Evolutionary conservation across 2,888 invertebrate genomes (phyloP), one percentile per base, ranked within the genome.

Genomic region (Stenolophus ochropezus): DNA sequence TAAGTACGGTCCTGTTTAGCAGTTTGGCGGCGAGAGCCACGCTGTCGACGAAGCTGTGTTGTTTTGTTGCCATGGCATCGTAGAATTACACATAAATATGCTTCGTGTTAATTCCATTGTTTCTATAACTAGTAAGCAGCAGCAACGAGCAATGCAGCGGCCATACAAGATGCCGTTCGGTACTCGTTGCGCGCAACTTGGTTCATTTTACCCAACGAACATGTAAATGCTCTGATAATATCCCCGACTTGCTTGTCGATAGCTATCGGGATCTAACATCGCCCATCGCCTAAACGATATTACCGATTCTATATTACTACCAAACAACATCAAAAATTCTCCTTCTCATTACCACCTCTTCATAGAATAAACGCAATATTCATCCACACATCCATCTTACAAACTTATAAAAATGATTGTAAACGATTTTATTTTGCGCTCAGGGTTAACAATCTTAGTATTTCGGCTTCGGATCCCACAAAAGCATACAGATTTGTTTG

Each of bases 41-140:
- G 18, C 33, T 71, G 71, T 79, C 79, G 71, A 69, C 79, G 71
- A 51, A 53, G 27, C 33, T 33, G 65, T 53, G 53, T 79, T 79
- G 79, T 79, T 79, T 79, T 79, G 79, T 79, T 79, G 71, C 79
- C 27, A 79, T 79, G 16, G 69, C 71, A 79, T 84, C 84, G 83
- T 84, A 84, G 85, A 86, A 86, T 86, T 85, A 85, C 86, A 86
- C 85, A 86, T 86, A 86, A 86, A 86, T 85, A 85, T 84, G 85
- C 85, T 84, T 84, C 82, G 83, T 83, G 83, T 84, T 84, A 84
- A 85, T 85, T 85, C 86, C 85, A 85, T 85, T 86, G 85, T 86
- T 86, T 84, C 84, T 84, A 81, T 81, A 81, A 81, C 75, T 81
- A 81, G 81, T 65, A 71, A 81, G 47, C 51, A 27, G 58, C 69